Evolutionary conservation across 2,797 vertebrate genomes (phyloP).

Genomic region (Chiroxiphia lanceolata): DNA sequence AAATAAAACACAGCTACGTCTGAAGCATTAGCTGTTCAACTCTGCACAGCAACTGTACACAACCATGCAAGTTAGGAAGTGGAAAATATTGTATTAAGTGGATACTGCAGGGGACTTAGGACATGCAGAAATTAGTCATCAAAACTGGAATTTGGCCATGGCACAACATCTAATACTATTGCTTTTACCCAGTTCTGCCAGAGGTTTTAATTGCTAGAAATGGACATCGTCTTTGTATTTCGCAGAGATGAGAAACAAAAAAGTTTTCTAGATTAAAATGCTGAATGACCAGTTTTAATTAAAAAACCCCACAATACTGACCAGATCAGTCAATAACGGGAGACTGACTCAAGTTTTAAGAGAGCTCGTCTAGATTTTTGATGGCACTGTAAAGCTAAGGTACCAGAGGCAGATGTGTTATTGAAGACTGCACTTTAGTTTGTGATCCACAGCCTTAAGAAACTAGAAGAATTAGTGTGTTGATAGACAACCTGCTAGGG

Average conservation of each 20-base stretch:
- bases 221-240: not conserved
- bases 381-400: not conserved
- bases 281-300: not conserved
- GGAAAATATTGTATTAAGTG: conserved; percentile 66
- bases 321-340: not conserved
- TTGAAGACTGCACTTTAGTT: not conserved
- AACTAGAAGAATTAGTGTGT: not conserved
- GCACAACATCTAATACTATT: not conserved
- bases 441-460: not conserved
- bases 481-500: not conserved
- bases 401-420: rapidly evolving
- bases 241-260: not conserved
- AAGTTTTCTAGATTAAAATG: not conserved
- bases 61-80: conserved; percentile 60
- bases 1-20: not conserved
- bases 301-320: not conserved
- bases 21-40: not conserved
- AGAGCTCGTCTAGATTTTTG: not conserved
- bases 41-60: conserved; percentile 26
- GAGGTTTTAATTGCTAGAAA: conserved; percentile 36
- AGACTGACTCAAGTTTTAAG: not conserved
- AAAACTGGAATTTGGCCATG: conserved; percentile 42
- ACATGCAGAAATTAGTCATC: conserved; percentile 65
- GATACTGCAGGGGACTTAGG: conserved; percentile 61
- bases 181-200: not conserved